These are phyloP conservation scores for Manacus vitellinus DNA, from an alignment of 2,113 vertebrate species.

Conservation along the genomic window DNA sequence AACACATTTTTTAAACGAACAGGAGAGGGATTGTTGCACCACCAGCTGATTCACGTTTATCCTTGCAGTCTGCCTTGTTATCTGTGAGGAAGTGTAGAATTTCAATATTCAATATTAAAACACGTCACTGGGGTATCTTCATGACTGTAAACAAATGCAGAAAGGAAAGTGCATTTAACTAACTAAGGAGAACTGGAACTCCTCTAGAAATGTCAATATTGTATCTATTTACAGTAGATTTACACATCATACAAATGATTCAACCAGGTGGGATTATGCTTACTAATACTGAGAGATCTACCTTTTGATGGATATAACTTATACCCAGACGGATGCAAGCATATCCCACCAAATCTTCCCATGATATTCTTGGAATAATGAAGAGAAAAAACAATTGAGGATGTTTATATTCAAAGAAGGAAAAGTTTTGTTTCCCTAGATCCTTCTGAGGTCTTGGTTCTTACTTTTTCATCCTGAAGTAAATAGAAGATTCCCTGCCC, in stretches of 20 bases:
- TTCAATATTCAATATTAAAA: background rate
- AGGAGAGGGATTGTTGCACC: background rate
- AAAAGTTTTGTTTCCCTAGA: background rate
- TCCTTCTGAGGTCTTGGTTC: background rate
- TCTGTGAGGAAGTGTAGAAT: background rate
- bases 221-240: background rate
- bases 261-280: background rate
- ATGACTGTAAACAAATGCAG: background rate
- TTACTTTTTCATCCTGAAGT: background rate
- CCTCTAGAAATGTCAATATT: background rate
- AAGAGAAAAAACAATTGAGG: background rate
- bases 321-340: background rate
- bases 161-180: background rate
- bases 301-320: background rate
- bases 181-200: background rate
- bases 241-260: background rate
- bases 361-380: background rate
- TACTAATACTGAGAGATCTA: background rate
- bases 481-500: background rate
- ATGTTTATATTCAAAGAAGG: background rate
- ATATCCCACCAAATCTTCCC: background rate
- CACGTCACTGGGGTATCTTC: background rate
- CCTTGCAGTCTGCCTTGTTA: background rate
- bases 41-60: background rate
- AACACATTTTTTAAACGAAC: constrained; percentile 18